Evolutionary conservation across 2,888 invertebrate genomes (phyloP).

Genomic region (Keiferia lycopersicella): DNA sequence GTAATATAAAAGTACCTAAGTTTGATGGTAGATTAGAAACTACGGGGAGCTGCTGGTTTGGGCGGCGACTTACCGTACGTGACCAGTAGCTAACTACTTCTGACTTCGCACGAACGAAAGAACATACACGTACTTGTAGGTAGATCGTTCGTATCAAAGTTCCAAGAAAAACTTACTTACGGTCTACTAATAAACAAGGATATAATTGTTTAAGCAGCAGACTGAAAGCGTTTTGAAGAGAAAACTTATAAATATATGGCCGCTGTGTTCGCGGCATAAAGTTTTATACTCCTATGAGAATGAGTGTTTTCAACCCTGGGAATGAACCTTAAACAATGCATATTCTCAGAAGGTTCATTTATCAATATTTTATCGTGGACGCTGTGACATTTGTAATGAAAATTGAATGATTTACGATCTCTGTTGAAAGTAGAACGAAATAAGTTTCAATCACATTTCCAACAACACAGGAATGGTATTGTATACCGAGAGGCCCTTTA

Average conservation of each 20-base stretch:
- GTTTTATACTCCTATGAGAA: slow-evolving; percentile 10
- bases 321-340: slow-evolving; percentile 27
- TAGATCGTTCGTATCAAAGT: background rate
- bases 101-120: slow-evolving; percentile 34
- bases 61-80: slow-evolving; percentile 57
- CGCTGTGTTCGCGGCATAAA: slow-evolving; percentile 15
- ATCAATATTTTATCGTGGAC: slow-evolving; percentile 34
- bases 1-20: slow-evolving; percentile 73
- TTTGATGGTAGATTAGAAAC: slow-evolving; percentile 72
- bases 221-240: slow-evolving; percentile 20
- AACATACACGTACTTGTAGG: no score
- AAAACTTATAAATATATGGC: slow-evolving; percentile 22
- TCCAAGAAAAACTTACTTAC: slow-evolving; percentile 5
- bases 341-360: slow-evolving; percentile 31
- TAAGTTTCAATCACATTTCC: background rate
- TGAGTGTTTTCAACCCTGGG: slow-evolving; percentile 28
- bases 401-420: slow-evolving; percentile 34
- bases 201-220: slow-evolving; percentile 22
- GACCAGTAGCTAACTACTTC: slow-evolving; percentile 58
- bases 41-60: slow-evolving; percentile 50
- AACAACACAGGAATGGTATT: background rate
- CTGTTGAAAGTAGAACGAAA: slow-evolving; percentile 26
- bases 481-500: no score
- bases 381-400: slow-evolving; percentile 32
- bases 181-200: slow-evolving; percentile 21